phyloP scores from a whole-genome alignment of 1,140 invertebrate genomes.

The Atta colombica region DNA sequence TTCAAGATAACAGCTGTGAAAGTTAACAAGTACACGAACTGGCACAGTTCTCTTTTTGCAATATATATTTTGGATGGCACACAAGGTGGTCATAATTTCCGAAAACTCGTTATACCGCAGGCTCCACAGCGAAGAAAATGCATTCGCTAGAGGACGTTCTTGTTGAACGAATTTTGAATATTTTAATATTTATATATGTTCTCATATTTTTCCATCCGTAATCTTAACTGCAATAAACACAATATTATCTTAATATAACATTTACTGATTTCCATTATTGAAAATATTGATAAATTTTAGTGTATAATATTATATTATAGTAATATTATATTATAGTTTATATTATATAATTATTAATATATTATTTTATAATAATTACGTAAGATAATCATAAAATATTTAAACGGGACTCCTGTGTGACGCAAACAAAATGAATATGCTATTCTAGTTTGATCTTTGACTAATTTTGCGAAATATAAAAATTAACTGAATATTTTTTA shows the following conservation, averaged over 20 bases:
- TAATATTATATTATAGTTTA: no score
- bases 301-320: no score
- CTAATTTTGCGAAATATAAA: background rate
- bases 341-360: background rate
- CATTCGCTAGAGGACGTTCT: conserved; percentile 34
- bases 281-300: background rate
- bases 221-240: background rate
- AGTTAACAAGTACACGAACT: background rate
- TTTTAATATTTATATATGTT: conserved; percentile 52
- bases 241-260: background rate
- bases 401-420: background rate
- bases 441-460: background rate
- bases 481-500: background rate
- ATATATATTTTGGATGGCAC: conserved; percentile 24
- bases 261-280: background rate
- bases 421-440: background rate
- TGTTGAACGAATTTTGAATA: conserved; percentile 63
- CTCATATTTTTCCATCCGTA: background rate
- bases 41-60: background rate
- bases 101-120: conserved; percentile 51
- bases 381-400: background rate
- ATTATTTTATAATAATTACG: conserved; percentile 1
- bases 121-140: conserved; percentile 21
- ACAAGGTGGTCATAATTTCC: background rate
- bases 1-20: conserved; percentile 21